Conservation (phyloP, 2,797 vertebrate species). For the Bovichtus variegatus region DNA sequence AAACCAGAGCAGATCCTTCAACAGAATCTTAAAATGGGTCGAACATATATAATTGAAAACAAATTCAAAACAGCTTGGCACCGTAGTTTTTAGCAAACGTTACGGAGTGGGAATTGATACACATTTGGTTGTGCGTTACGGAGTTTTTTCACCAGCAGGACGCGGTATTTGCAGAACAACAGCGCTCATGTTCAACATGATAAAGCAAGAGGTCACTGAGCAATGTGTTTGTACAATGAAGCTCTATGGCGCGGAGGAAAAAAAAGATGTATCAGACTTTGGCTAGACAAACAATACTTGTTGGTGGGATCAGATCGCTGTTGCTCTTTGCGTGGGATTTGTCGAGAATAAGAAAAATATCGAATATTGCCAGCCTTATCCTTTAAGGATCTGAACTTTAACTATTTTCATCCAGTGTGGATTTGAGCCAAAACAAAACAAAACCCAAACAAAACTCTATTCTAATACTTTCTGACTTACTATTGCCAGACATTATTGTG, state of each 20-base stretch:
- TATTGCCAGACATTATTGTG: neutral
- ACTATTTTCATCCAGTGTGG: constrained; percentile 13
- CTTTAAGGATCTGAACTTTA: constrained; percentile 11
- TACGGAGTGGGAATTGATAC: no score
- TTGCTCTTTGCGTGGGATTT: neutral
- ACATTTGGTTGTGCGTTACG: no score
- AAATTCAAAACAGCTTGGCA: neutral
- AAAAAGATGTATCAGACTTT: neutral
- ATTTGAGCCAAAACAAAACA: constrained; percentile 11
- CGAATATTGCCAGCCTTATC: neutral
- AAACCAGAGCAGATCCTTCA: no score
- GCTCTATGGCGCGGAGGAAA: neutral
- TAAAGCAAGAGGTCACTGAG: neutral
- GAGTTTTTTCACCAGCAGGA: no score
- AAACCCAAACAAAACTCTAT: neutral
- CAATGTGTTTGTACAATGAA: neutral
- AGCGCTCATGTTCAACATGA: no score
- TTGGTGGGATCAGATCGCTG: neutral
- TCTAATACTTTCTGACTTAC: constrained; percentile 8
- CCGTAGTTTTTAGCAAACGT: neutral
- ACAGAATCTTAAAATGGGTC: neutral
- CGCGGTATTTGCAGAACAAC: no score
- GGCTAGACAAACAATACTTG: neutral
- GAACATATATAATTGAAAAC: neutral
- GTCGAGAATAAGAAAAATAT: neutral